These are phyloP conservation scores for Caradrina clavipalpis DNA, from an alignment of 2,888 invertebrate genomes.

Conservation along the genomic window DNA sequence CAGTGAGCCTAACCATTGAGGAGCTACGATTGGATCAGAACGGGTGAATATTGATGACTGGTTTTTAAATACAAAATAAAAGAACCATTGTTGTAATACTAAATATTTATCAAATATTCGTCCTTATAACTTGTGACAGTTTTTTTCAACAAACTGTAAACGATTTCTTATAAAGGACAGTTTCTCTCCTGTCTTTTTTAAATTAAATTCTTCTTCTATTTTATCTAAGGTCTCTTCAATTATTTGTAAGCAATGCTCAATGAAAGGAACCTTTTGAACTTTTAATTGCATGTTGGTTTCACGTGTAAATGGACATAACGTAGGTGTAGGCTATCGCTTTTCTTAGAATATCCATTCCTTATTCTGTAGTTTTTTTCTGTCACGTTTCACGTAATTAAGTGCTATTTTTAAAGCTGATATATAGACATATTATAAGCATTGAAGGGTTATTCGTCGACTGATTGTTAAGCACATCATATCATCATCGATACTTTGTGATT, in stretches of 20 bases:
- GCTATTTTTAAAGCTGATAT: conserved; percentile 77
- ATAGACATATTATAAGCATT: conserved; percentile 82
- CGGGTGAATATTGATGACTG: conserved; percentile 15
- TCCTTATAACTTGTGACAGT: conserved; percentile 33
- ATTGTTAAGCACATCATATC: conserved; percentile 79
- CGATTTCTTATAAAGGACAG: conserved; percentile 4
- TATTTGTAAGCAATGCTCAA: conserved; percentile 77
- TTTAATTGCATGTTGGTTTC: conserved; percentile 85
- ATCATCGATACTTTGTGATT: conserved; percentile 72
- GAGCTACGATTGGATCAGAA: conserved; percentile 39
- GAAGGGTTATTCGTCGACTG: conserved; percentile 82
- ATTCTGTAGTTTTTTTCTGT: conserved; percentile 78
- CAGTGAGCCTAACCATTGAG: conserved; percentile 27
- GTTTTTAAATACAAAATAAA: conserved; percentile 30
- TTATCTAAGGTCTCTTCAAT: conserved; percentile 44
- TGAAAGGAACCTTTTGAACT: conserved; percentile 83
- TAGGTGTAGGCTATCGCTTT: conserved; percentile 71
- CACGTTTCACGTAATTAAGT: conserved; percentile 75
- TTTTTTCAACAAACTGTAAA: conserved; percentile 12
- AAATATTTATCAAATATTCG: conserved; percentile 21
- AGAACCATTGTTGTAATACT: conserved; percentile 53
- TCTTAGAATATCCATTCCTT: conserved; percentile 84
- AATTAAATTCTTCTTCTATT: conserved; percentile 35
- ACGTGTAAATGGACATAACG: conserved; percentile 67
- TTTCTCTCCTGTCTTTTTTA: conserved; percentile 25